A percentile compares a stretch with the other conserved stretches of the same genome.
These are phyloP conservation scores for Archivesica marissinica DNA, from an alignment of 1,140 invertebrate species.

Conservation along the genomic window DNA sequence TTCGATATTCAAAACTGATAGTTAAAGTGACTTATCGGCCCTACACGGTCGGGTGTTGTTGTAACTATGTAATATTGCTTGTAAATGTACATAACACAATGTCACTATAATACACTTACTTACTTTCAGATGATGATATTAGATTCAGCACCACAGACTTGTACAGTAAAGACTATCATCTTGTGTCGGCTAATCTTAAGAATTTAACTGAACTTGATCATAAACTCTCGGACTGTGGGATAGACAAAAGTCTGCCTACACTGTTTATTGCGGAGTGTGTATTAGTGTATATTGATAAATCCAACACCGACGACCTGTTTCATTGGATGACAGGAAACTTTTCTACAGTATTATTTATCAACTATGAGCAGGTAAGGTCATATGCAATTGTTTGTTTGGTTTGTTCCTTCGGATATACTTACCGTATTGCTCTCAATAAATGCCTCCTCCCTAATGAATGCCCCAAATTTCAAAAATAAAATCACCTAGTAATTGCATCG, in stretches of 20 bases:
- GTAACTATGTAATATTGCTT: background rate
- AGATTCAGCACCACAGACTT: constrained; percentile 91
- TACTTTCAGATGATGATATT: constrained; percentile 91
- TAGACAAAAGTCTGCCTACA: constrained; percentile 92
- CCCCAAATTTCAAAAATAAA: no score
- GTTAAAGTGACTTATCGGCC: background rate
- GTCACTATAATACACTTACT: background rate
- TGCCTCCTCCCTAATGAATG: no score
- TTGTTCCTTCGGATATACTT: no score
- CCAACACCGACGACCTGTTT: constrained; percentile 79
- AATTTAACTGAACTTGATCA: constrained; percentile 91
- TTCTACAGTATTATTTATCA: constrained; percentile 91
- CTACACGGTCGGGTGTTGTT: background rate
- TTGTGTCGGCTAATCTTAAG: constrained; percentile 94
- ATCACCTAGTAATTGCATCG: no score
- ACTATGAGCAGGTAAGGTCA: constrained; percentile 96
- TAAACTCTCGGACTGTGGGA: constrained; percentile 91
- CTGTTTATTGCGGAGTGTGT: constrained; percentile 98
- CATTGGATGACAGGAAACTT: constrained; percentile 88
- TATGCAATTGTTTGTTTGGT: no score
- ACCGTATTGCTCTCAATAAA: no score
- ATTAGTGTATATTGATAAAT: constrained; percentile 95
- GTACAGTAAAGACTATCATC: constrained; percentile 95
- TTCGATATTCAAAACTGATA: background rate
- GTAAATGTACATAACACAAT: background rate